Evolutionary conservation across 2,888 invertebrate species (phyloP), one percentile per base, ranked within the genome.

Genomic region (Masnerella sp.): DNA sequence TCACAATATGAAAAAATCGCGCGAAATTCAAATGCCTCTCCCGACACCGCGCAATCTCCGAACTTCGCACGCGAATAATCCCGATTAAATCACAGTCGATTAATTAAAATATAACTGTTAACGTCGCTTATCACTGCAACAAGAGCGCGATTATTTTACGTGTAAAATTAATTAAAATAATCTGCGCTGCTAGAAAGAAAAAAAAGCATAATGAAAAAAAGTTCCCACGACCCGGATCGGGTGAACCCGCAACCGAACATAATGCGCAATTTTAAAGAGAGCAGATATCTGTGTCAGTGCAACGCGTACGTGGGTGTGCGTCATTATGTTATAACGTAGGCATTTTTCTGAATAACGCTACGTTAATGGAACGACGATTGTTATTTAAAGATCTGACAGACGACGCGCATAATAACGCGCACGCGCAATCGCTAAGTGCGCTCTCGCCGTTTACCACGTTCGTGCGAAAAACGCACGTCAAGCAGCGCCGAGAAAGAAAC

Each of bases 361-460:
- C 38, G 32, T 56, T 62, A 73, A 68, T 68, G 56, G 52, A 54
- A 56, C 47, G 17, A 67, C 42, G 32, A 49, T 59, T 62, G 67
- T 67, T 59, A 54, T 67, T 72, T 59, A 61, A 72, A 67, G 67
- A 72, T 54, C 72, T 54, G 72, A 54, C 59, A 25, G 67, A 40
- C 56, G 51, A 56, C 30, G 70, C 51, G 62, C 51, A 52, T 64
- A 70, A 56, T 58, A 62, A 62, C 22, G 62, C 62, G 68, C 73
- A 62, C 73, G 62, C 49, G 65, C 62, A 62, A n/a, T 15, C 15
- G 45, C 59, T 38, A 45, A 40, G 18, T 42, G 64, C 67, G 56
- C 25, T 42, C n/a, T n/a, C 42, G 56, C 49, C 58, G 58, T 73
- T 68, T 68, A 58, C 68, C 68, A 58, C 68, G 42, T 47, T 68